Conservation (phyloP, 2,888 invertebrate genomes). For the Lysandra bellargus region DNA sequence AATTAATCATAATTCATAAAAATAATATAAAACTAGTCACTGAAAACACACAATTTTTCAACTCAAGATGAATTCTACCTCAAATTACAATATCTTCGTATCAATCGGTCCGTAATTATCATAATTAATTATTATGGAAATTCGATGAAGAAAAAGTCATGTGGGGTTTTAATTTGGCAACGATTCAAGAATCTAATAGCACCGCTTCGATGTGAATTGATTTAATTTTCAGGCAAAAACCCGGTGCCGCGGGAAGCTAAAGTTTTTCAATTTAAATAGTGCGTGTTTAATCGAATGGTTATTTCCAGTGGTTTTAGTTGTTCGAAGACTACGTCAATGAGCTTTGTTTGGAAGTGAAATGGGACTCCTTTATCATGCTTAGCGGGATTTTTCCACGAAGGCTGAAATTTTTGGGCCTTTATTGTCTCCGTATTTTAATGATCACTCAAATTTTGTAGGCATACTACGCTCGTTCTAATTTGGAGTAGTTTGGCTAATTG, state of each 20-base stretch:
- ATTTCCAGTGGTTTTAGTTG: conserved; percentile 25
- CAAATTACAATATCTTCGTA: background rate
- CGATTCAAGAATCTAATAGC: conserved; percentile 31
- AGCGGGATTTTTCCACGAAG: background rate
- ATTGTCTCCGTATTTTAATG: background rate
- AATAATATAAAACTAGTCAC: background rate
- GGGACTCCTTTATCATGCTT: background rate
- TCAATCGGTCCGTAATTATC: background rate
- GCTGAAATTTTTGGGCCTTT: background rate
- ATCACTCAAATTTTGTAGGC: background rate
- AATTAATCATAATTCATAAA: background rate
- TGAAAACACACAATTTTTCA: background rate
- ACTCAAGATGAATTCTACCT: background rate
- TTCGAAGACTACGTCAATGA: conserved; percentile 27
- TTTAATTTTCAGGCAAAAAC: conserved; percentile 30
- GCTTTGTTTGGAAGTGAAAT: conserved; percentile 9
- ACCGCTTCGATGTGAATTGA: conserved; percentile 29
- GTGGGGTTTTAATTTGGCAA: conserved; percentile 30
- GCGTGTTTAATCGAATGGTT: conserved; percentile 31
- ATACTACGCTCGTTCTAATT: background rate
- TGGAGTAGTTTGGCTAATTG: too few species aligned
- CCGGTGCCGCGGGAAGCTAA: conserved; percentile 12
- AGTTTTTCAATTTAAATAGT: conserved; percentile 31
- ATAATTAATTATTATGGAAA: conserved; percentile 4
- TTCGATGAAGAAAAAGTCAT: conserved; percentile 21